Conservation (phyloP, 2,797 vertebrate species). For the Astyanax mexicanus region DNA sequence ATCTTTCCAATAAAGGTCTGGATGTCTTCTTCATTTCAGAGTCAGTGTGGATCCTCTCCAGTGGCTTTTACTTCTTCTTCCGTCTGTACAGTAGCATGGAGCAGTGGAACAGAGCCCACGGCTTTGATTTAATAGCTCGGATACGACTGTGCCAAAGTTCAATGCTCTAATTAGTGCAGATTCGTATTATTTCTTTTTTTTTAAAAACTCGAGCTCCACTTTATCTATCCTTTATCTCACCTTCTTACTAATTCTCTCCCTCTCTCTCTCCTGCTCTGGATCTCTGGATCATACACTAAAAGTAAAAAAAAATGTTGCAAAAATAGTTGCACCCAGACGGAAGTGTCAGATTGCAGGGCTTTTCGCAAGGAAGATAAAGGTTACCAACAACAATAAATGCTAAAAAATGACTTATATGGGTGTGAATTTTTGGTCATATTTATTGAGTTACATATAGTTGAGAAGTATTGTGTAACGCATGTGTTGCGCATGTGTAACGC, state of each 20-base stretch:
- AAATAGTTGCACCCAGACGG: no score
- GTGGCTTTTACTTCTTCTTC: conserved; percentile 21
- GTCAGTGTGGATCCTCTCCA: background rate
- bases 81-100: conserved; percentile 9
- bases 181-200: conserved; percentile 72
- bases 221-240: background rate
- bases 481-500: no score
- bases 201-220: conserved; percentile 40
- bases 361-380: no score
- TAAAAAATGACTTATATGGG: no score
- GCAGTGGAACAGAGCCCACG: conserved; percentile 5
- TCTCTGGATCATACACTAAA: background rate
- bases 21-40: background rate
- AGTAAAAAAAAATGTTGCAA: no score
- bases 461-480: no score
- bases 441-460: no score
- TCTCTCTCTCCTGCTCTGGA: background rate
- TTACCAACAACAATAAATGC: no score
- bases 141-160: conserved; percentile 54
- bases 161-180: conserved; percentile 63
- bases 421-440: no score
- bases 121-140: conserved; percentile 39
- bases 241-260: background rate
- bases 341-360: no score
- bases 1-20: background rate